A percentile compares a stretch with the other conserved stretches of the same genome.
These are phyloP conservation scores for Carassius carassius DNA, from an alignment of 2,113 vertebrate species.

Conservation along the genomic window DNA sequence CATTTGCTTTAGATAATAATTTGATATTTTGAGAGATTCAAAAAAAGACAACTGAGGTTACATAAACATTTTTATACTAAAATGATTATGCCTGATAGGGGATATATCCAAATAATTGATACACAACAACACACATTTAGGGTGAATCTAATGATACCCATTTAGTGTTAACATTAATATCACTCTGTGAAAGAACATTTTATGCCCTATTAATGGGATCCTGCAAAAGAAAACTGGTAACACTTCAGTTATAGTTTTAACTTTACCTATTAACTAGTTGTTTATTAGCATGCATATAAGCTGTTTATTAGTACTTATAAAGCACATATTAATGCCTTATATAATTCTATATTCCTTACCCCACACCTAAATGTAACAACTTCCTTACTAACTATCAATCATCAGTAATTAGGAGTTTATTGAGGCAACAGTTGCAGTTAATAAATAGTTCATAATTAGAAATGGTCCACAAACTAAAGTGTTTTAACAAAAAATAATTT, in stretches of 20 bases:
- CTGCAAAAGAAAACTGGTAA: background rate
- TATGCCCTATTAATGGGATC: background rate
- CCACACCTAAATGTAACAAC: background rate
- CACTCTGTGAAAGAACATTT: background rate
- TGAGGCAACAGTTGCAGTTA: background rate
- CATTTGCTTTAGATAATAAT: conserved; percentile 1
- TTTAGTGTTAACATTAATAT: background rate
- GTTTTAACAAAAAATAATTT: background rate
- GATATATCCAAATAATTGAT: background rate
- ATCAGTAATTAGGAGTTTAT: background rate
- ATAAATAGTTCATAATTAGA: background rate
- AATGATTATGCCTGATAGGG: background rate
- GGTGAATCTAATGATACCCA: background rate
- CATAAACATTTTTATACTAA: background rate
- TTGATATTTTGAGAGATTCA: background rate
- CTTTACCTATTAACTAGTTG: background rate
- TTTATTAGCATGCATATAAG: background rate
- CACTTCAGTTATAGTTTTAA: background rate
- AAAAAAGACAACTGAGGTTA: background rate
- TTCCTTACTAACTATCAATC: background rate
- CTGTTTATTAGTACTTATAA: too few species aligned
- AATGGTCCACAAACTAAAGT: background rate
- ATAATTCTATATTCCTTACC: background rate
- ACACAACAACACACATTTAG: background rate
- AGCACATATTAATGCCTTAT: background rate